Evolutionary conservation across 2,797 vertebrate genomes (phyloP).

Genomic region (Pseudochirops corinnae): DNA sequence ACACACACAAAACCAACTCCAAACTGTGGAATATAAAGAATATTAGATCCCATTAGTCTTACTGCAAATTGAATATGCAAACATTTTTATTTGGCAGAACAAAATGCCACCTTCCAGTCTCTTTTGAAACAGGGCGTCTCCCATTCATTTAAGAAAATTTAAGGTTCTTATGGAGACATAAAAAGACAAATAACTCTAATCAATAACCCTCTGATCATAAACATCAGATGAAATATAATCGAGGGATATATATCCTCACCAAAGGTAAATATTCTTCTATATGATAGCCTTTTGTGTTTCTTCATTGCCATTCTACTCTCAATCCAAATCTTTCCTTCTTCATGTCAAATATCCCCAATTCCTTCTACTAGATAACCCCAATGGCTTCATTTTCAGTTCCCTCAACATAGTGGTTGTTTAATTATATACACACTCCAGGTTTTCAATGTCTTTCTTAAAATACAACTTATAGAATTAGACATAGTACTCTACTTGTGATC

Average conservation of each 20-base stretch:
- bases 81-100: background rate
- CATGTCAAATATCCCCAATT: background rate
- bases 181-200: background rate
- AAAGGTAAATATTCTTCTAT: background rate
- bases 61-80: background rate
- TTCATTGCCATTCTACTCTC: background rate
- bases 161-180: background rate
- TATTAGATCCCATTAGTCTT: too few species aligned
- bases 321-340: background rate
- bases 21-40: too few species aligned
- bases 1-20: too few species aligned
- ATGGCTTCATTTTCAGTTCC: background rate
- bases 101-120: background rate
- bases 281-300: background rate
- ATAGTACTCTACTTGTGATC: background rate
- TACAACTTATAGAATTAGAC: background rate
- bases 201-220: background rate
- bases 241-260: background rate
- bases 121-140: background rate
- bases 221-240: background rate
- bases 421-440: background rate
- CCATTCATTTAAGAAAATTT: background rate
- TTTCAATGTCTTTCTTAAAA: background rate
- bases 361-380: background rate
- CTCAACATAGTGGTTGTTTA: background rate